Evolutionary conservation across 2,113 vertebrate species (phyloP).

Genomic region (Sminthopsis crassicaudata): DNA sequence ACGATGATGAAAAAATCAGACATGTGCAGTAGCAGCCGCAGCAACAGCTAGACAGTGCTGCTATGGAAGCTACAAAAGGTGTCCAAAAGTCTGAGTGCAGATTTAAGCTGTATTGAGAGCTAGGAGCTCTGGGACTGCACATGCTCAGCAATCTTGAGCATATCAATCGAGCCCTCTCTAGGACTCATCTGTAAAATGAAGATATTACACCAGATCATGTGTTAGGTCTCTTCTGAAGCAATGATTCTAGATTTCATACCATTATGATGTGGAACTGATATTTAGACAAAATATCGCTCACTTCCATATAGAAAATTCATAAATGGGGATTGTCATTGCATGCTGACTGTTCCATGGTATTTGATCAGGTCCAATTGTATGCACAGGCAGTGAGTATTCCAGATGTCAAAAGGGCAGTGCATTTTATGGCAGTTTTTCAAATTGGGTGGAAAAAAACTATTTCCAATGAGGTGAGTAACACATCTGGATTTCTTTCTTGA

Average conservation of each 20-base stretch:
- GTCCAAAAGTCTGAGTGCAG: not conserved
- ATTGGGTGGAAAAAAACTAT: not conserved
- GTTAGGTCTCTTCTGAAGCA: not conserved
- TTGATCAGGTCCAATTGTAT: not conserved
- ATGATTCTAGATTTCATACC: not conserved
- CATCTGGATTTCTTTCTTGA: not conserved
- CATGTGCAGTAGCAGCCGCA: not conserved
- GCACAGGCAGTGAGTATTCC: not conserved
- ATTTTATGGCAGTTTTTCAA: not conserved
- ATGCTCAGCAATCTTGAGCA: not conserved
- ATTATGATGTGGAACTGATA: not conserved
- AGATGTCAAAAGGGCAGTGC: not conserved
- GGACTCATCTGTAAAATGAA: not conserved
- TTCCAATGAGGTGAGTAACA: not conserved
- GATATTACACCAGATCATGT: not conserved
- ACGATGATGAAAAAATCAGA: not conserved
- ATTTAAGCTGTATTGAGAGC: not conserved
- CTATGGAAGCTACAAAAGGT: not conserved
- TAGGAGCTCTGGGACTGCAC: not conserved
- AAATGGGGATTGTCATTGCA: not conserved
- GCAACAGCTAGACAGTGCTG: not conserved
- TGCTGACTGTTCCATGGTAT: not conserved
- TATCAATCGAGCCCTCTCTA: not conserved
- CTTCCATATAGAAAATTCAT: not conserved
- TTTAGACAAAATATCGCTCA: not conserved